phyloP scores from a whole-genome alignment of 2,888 invertebrate species.

The Pachycephus smyrnensis region DNA sequence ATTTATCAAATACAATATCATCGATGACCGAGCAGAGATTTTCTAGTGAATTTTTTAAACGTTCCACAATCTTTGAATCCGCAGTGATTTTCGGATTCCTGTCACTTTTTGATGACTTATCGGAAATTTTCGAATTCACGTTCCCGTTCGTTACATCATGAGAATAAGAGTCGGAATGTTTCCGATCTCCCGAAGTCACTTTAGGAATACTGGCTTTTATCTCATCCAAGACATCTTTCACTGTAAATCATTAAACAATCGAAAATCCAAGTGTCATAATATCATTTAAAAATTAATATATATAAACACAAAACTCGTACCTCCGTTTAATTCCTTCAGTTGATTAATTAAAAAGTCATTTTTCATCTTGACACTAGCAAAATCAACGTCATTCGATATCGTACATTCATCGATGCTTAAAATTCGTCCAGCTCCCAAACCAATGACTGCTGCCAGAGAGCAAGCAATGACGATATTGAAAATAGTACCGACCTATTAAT shows the following conservation, averaged over 20 bases:
- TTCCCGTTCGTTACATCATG: too few relatives aligned
- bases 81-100: slow-evolving; percentile 3
- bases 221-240: slow-evolving; percentile 23
- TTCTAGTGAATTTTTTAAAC: slow-evolving; percentile 21
- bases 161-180: too few relatives aligned
- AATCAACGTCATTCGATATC: slow-evolving; percentile 18
- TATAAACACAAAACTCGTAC: slow-evolving; percentile 6
- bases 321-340: slow-evolving; percentile 16
- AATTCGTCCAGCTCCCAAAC: slow-evolving; percentile 29
- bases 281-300: not conserved
- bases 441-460: slow-evolving; percentile 28
- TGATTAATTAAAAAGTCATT: slow-evolving; percentile 16
- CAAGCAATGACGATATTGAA: slow-evolving; percentile 27
- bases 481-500: slow-evolving; percentile 20
- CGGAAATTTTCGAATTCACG: not conserved
- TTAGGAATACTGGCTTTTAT: slow-evolving; percentile 22
- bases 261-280: slow-evolving; percentile 5
- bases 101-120: slow-evolving; percentile 4
- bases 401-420: slow-evolving; percentile 24
- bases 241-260: not conserved
- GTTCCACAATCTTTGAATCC: slow-evolving; percentile 18
- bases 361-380: slow-evolving; percentile 15
- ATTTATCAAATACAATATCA: too few relatives aligned
- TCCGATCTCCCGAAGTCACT: not conserved
- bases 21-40: slow-evolving; percentile 28